Evolutionary conservation across 2,888 invertebrate genomes (phyloP).

Genomic region (Cheilosia impressa): DNA sequence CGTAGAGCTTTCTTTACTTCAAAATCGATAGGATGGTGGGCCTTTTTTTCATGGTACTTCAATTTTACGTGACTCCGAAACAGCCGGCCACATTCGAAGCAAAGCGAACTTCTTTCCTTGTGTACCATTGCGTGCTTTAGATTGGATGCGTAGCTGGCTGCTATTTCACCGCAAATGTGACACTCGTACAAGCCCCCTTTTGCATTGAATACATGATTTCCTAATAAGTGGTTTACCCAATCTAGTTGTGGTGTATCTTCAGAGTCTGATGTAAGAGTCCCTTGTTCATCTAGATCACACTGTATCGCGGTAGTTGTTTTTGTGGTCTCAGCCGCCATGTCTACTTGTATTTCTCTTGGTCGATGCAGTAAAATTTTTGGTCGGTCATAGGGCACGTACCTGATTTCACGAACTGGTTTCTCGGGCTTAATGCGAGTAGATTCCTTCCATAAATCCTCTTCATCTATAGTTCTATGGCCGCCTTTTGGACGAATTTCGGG

Average conservation of each 20-base stretch:
- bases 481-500: background rate
- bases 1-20: constrained; percentile 32
- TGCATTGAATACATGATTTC: background rate
- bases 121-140: constrained; percentile 22
- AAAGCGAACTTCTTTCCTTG: constrained; percentile 2
- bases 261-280: background rate
- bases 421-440: too few species aligned
- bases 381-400: constrained; percentile 27
- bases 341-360: constrained; percentile 35
- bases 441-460: too few species aligned
- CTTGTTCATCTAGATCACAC: constrained; percentile 32
- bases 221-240: background rate
- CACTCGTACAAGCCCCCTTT: constrained; percentile 25
- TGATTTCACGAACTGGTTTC: background rate
- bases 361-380: constrained; percentile 11
- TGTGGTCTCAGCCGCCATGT: background rate
- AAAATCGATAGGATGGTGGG: background rate
- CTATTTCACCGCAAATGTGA: constrained; percentile 50
- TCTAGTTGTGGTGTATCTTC: background rate
- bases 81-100: constrained; percentile 26
- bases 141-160: background rate
- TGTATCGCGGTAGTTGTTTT: constrained; percentile 20
- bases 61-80: constrained; percentile 18
- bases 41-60: constrained; percentile 10
- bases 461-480: background rate